A percentile compares a stretch with the other conserved stretches of the same genome.
Conservation (phyloP, 2,113 vertebrate genomes). For the Spea bombifrons region DNA sequence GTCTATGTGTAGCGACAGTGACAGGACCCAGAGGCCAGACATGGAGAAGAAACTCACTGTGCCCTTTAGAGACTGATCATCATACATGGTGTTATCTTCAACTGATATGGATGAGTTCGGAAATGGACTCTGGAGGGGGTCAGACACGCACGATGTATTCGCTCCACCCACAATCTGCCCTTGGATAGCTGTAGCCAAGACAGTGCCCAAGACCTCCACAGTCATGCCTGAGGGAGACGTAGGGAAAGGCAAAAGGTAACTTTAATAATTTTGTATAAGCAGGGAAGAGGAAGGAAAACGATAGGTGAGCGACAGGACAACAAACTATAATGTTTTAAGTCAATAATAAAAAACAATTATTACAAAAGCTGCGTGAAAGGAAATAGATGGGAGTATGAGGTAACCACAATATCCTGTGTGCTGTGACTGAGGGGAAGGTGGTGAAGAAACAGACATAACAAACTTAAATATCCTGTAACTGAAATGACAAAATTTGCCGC, state of each 20-base stretch:
- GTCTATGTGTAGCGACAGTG: no score
- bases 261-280: no score
- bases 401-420: background rate
- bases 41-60: constrained; percentile 66
- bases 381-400: background rate
- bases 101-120: constrained; percentile 55
- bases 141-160: constrained; percentile 67
- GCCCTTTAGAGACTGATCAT: constrained; percentile 60
- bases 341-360: background rate
- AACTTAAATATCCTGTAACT: no score
- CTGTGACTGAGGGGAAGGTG: background rate
- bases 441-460: no score
- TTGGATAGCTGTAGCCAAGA: constrained; percentile 89
- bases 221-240: constrained; percentile 79
- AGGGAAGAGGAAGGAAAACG: background rate
- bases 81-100: constrained; percentile 64
- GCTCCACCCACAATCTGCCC: constrained; percentile 88
- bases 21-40: no score
- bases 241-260: background rate
- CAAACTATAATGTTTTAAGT: background rate
- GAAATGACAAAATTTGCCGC: no score
- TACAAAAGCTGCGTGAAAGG: background rate
- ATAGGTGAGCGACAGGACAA: background rate
- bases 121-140: constrained; percentile 9
- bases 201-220: constrained; percentile 84